phyloP scores from a whole-genome alignment of 2,113 vertebrate species.

The Phainopepla nitens region DNA sequence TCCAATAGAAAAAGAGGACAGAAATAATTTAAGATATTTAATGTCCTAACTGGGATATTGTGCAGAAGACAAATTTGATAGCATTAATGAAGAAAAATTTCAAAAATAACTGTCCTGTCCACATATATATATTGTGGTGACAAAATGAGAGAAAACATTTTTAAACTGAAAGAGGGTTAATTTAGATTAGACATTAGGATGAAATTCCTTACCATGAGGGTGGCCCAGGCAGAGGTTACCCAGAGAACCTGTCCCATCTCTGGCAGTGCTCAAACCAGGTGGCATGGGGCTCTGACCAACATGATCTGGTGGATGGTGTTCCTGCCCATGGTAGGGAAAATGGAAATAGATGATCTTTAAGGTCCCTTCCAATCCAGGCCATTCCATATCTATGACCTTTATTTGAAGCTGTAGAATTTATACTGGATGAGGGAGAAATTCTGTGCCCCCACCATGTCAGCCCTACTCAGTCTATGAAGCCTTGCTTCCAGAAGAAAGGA shows the following conservation, averaged over 20 bases:
- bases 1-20: not conserved
- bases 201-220: not conserved
- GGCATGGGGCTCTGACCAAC: not conserved
- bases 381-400: not conserved
- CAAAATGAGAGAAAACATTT: fast-evolving
- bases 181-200: not conserved
- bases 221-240: not conserved
- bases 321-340: fast-evolving
- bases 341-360: not conserved
- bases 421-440: not conserved
- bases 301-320: not conserved
- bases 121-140: not conserved
- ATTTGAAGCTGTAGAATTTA: not conserved
- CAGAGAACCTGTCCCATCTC: not conserved
- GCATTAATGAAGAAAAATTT: not conserved
- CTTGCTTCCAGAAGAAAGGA: not conserved
- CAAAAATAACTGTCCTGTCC: not conserved
- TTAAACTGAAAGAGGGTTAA: not conserved
- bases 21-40: not conserved
- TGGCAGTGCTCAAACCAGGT: not conserved
- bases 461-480: not conserved
- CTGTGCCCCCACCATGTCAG: not conserved
- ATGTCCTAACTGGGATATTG: not conserved
- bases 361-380: not conserved
- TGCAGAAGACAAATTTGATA: not conserved